A percentile compares a stretch with the other conserved stretches of the same genome.
phyloP scores from a whole-genome alignment of 2,888 invertebrate species.

The Blastobasis adustella region DNA sequence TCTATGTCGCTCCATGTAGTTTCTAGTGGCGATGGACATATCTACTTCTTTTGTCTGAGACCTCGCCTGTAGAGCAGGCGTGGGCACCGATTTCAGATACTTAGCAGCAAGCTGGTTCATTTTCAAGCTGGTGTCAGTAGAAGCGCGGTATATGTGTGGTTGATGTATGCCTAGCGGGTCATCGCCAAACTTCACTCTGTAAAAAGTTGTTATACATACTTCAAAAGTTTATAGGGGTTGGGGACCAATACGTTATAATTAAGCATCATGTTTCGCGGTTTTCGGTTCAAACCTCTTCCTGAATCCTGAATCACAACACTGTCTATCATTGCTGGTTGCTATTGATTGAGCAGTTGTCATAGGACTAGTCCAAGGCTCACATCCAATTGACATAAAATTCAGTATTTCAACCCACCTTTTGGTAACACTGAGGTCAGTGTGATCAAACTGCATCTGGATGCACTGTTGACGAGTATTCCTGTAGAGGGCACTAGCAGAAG shows the following conservation, averaged over 20 bases:
- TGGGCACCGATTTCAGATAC: conserved; percentile 34
- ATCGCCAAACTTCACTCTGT: conserved; percentile 66
- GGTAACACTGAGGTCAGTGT: conserved; percentile 61
- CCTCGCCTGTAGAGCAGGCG: conserved; percentile 7
- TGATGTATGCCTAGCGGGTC: conserved; percentile 43
- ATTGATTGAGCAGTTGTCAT: too few relatives aligned
- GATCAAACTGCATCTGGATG: conserved; percentile 64
- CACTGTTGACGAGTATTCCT: conserved; percentile 54
- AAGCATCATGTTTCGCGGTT: too few relatives aligned
- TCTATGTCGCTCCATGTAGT: conserved; percentile 81
- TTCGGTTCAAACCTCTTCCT: too few relatives aligned
- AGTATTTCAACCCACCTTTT: conserved; percentile 41
- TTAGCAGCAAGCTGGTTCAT: conserved; percentile 69
- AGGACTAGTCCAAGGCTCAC: too few relatives aligned
- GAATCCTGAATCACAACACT: background rate
- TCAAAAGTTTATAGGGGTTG: background rate
- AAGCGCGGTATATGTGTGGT: conserved; percentile 28
- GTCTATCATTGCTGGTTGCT: background rate
- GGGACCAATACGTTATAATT: background rate
- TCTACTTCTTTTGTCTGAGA: conserved; percentile 55
- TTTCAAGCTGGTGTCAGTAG: conserved; percentile 61
- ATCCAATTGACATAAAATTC: too few relatives aligned
- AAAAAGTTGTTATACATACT: conserved; percentile 3
- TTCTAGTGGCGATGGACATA: conserved; percentile 81
- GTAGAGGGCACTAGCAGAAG: conserved; percentile 58